Base-by-base conservation (phyloP, 2,113 vertebrate genomes). In the Paramormyrops kingsleyae region DNA sequence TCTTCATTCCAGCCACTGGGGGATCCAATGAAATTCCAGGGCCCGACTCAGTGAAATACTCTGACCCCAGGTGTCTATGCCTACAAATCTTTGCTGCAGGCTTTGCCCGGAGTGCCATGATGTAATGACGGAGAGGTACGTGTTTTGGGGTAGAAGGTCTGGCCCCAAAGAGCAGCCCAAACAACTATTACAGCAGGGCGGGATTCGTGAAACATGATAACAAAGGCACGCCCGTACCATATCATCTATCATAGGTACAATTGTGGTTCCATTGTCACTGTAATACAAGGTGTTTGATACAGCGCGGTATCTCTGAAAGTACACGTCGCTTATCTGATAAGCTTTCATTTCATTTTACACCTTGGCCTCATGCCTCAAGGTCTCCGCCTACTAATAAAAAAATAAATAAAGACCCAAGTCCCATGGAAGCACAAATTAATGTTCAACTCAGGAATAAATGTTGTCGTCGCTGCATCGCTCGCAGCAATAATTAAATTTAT, bases 401-500 rank as follows among this genome's bases (percentile, higher is more conserved):
- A 27, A 56, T 56, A 56, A 56, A 56, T 21, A 24, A 87, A 21
- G 2, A n/a, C n/a, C n/a, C n/a, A n/a, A 80, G 88, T 44, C 44
- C 88, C 47, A 27, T n/a, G 42, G 12, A 90, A 87, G n/a, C 15
- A 42, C 56, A 87, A 42, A 62, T 49, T 88, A 83, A 83, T 94
- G 93, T 95, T 95, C 95, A 91, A 95, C 93, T 70, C 31, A 95
- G 95, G 92, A 94, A 92, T 56, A 89, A 90, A 85, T 91, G 93
- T 93, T 92, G 93, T 94, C 95, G 90, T 91, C 91, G 92, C 91
- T 92, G 92, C 95, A 94, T 94, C 89, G 92, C 94, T 93, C 91
- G 91, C 92, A 94, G 94, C 93, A 91, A 94, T 95, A 95, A 95
- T 95, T 95, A 94, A 94, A 96, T 93, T 94, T 93, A 93, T 96